Percentiles rank a stretch among this genome's conserved stretches.
Evolutionary conservation across 2,113 vertebrate genomes (phyloP).

Genomic region (Oncorhynchus mykiss): DNA sequence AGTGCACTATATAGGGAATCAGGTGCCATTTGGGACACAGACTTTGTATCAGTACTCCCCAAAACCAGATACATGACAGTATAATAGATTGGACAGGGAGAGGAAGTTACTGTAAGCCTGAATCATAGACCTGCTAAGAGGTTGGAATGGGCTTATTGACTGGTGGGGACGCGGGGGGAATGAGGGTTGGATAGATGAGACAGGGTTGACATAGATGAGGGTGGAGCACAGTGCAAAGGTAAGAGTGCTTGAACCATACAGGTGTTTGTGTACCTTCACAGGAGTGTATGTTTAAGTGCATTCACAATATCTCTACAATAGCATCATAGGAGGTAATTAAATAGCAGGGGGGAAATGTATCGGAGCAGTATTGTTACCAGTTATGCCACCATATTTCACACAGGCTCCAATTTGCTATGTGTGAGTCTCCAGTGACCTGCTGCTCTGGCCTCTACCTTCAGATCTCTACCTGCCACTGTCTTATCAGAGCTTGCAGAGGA

Average conservation of each 20-base stretch:
- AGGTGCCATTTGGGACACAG: no score
- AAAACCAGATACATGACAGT: no score
- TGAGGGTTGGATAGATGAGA: background rate
- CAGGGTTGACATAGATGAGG: background rate
- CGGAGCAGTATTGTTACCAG: background rate
- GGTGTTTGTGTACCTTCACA: background rate
- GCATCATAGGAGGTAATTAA: background rate
- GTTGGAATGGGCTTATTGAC: no score
- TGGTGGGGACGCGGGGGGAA: no score
- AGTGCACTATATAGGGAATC: no score
- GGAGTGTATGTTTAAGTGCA: background rate
- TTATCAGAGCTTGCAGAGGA: slow-evolving; percentile 31
- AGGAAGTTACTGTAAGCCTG: no score
- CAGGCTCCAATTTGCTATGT: background rate
- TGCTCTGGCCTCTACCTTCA: background rate
- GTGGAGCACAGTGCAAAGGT: background rate
- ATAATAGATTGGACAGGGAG: no score
- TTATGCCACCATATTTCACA: background rate
- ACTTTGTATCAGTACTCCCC: no score
- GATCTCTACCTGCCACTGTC: slow-evolving; percentile 6
- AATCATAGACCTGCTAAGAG: no score
- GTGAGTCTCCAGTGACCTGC: background rate
- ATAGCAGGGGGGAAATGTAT: background rate
- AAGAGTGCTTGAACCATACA: background rate
- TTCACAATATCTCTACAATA: background rate